A percentile compares a stretch with the other conserved stretches of the same genome.
phyloP scores from a whole-genome alignment of 1,140 invertebrate genomes.

The Dreissena rostriformis region DNA sequence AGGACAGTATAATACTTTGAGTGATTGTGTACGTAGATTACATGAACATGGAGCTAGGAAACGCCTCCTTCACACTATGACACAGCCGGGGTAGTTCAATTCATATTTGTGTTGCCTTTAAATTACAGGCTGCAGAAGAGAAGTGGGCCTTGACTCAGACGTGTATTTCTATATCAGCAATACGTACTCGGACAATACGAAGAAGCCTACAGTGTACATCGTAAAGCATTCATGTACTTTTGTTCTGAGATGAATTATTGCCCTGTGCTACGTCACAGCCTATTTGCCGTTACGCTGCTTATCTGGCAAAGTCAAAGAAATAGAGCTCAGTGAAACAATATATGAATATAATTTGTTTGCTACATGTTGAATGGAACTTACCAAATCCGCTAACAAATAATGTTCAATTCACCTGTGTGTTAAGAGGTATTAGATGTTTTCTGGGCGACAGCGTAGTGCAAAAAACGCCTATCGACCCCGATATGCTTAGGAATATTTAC shows the following conservation, averaged over 20 bases:
- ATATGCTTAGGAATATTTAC: neutral
- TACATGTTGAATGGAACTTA: constrained; percentile 12
- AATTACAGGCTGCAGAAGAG: neutral
- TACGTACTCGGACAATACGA: neutral
- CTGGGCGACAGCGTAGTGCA: neutral
- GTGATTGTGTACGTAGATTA: constrained; percentile 7
- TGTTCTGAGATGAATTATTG: neutral
- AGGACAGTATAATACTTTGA: constrained; percentile 10
- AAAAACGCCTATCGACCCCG: neutral
- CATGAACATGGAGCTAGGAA: constrained; percentile 7
- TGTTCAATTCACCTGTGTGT: neutral
- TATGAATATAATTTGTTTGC: neutral
- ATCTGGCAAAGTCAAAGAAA: constrained; percentile 13
- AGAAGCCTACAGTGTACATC: neutral
- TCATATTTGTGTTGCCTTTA: constrained; percentile 2
- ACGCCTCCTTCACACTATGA: neutral
- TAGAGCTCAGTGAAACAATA: constrained; percentile 35
- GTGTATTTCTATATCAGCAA: neutral
- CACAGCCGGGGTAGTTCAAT: too few relatives aligned
- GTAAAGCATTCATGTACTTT: neutral
- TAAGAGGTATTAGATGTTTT: neutral
- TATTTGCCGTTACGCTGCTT: constrained; percentile 22
- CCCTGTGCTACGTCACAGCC: constrained; percentile 3
- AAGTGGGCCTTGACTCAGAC: neutral
- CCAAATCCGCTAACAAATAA: constrained; percentile 3